Evolutionary conservation across 2,888 invertebrate species (phyloP), one percentile per base, ranked within the genome.

Genomic region (Nomada fucata): DNA sequence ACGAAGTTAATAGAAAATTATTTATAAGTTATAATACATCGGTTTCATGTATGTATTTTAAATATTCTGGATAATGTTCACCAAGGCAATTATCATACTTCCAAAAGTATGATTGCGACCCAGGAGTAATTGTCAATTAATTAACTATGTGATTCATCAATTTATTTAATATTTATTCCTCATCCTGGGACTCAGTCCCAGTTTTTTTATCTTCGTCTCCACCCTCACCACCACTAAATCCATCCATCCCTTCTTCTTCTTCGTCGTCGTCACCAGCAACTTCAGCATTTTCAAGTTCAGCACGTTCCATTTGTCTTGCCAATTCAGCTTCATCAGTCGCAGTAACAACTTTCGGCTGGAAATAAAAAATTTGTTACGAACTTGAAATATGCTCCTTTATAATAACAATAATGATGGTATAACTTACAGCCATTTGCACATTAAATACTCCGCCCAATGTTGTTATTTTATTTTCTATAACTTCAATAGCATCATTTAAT

Each of bases 291-390:
- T 98, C 98, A 64, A 97, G 96, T 94, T 99, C 99, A 18, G 98
- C 97, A 86, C 97, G 96, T 94, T 99, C 98, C 96, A 99, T 97
- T 94, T 98, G 98, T 91, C 97, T 95, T 70, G 97, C 97, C 89
- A 99, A 94, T 94, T 99, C 99, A 2, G 98, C 98, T 94, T 99
- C 99, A 94, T 99, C 99, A 23, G 98, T 97, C 73, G 99, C 99
- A 0, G 99, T 99, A 44, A 99, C 99, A 85, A 99, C 98, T 95
- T 99, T 98, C 61, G 99, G 99, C 97, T 97, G 93, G n/a, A 81
- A 80, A 70, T 70, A 61, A 80, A 36, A 72, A 13, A 9, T 47
- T 36, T 36, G 1, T 60, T 20, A 11, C 18, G 20, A 20, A 59
- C 0, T 29, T 36, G 0, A 0, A 20, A 59, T 36, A 42, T 69